phyloP scores from a whole-genome alignment of 2,797 vertebrate species.

The Rhinella marina region DNA sequence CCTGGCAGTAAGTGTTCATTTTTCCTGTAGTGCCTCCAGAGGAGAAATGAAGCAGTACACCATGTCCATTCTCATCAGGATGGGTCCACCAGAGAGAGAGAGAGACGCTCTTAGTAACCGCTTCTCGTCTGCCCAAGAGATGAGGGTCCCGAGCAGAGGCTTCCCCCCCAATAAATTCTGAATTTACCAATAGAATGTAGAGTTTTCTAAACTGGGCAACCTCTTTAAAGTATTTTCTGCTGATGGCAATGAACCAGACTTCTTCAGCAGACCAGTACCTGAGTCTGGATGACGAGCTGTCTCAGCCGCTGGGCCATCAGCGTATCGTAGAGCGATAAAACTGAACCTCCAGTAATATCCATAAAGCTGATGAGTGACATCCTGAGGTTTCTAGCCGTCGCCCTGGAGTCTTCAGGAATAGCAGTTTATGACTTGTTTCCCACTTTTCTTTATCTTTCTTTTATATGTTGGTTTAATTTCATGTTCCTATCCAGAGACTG shows the following conservation, averaged over 20 bases:
- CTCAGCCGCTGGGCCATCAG: neutral
- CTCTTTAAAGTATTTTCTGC: neutral
- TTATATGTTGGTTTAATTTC: conserved; percentile 37
- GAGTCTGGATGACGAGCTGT: neutral
- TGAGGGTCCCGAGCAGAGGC: too few species aligned
- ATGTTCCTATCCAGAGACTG: conserved; percentile 78
- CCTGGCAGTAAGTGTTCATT: neutral
- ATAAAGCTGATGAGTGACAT: neutral
- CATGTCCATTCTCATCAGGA: neutral
- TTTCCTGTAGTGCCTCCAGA: too few species aligned
- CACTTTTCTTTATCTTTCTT: conserved; percentile 10
- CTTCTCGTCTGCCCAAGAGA: too few species aligned
- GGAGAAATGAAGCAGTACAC: neutral
- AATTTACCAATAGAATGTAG: too few species aligned
- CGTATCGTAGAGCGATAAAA: neutral
- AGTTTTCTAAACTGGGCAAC: neutral
- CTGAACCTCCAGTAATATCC: too few species aligned
- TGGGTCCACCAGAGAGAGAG: too few species aligned
- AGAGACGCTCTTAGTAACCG: too few species aligned
- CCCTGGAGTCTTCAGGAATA: neutral
- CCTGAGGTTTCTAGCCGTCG: neutral
- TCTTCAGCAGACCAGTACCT: neutral
- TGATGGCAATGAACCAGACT: too few species aligned
- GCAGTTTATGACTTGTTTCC: conserved; percentile 1
- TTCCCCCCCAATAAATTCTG: too few species aligned